Percentiles rank a stretch among this genome's conserved stretches.
phyloP scores from a whole-genome alignment of 2,113 vertebrate genomes.

The Phrynosoma platyrhinos region DNA sequence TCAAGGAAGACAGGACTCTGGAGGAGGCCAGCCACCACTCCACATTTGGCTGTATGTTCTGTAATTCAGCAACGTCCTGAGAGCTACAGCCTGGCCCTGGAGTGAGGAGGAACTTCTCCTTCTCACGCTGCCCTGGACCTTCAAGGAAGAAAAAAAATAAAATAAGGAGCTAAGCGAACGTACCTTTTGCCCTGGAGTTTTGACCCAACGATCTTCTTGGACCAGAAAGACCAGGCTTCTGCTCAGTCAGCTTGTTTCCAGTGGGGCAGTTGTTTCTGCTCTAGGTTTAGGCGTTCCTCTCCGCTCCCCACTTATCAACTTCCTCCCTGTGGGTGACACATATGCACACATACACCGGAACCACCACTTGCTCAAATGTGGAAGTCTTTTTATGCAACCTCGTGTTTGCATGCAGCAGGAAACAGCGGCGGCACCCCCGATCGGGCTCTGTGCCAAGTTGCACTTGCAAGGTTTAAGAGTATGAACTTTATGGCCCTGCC shows the following conservation, averaged over 20 bases:
- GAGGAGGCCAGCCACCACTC: too few relatives aligned
- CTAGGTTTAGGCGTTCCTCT: not conserved
- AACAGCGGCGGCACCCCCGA: not conserved
- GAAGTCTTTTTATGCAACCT: not conserved
- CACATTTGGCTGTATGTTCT: too few relatives aligned
- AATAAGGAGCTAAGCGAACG: not conserved
- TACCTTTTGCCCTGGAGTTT: not conserved
- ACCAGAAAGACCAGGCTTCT: too few relatives aligned
- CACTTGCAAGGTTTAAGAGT: not conserved
- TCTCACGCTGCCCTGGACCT: not conserved
- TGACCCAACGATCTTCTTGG: not conserved
- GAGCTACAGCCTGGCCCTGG: not conserved
- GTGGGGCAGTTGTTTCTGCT: not conserved
- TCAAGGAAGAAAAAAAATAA: not conserved
- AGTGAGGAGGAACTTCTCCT: too few relatives aligned
- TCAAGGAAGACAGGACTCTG: too few relatives aligned
- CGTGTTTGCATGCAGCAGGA: not conserved
- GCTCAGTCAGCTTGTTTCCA: not conserved
- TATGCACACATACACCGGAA: not conserved
- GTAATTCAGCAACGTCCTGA: not conserved
- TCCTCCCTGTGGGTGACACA: conserved; percentile 20
- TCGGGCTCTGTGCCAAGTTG: not conserved
- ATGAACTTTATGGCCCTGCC: not conserved
- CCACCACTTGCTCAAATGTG: conserved; percentile 6
- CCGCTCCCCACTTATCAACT: not conserved